Conservation (phyloP, 2,888 invertebrate genomes). For the Mongoloraphidia duomilia region DNA sequence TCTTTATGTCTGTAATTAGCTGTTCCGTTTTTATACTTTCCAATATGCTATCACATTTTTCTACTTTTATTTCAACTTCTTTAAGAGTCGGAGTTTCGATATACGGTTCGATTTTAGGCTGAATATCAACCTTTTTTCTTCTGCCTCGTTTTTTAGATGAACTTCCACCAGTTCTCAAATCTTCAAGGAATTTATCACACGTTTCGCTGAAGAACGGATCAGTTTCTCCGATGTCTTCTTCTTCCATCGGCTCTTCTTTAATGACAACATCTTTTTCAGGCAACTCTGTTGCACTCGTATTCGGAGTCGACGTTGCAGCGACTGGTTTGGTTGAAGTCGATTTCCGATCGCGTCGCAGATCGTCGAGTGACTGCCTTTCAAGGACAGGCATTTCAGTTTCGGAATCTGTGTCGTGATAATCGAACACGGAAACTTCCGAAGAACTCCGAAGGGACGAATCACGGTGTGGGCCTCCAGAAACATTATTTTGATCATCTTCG, state of each 20-base stretch:
- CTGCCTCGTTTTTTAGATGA: constrained; percentile 37
- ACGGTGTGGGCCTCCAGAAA: constrained; percentile 25
- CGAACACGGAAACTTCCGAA: constrained; percentile 49
- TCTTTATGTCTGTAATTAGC: constrained; percentile 5
- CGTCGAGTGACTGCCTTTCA: constrained; percentile 52
- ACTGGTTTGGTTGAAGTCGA: constrained; percentile 46
- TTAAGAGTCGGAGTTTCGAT: constrained; percentile 20
- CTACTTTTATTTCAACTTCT: constrained; percentile 15
- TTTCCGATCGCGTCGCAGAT: constrained; percentile 41
- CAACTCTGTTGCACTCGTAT: constrained; percentile 23
- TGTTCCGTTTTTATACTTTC: not conserved
- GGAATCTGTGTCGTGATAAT: constrained; percentile 46
- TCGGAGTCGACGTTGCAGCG: constrained; percentile 30
- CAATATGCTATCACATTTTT: constrained; percentile 1
- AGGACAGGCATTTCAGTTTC: constrained; percentile 45
- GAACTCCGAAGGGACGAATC: constrained; percentile 39
- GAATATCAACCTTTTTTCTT: constrained; percentile 31
- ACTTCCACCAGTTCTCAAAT: constrained; percentile 43
- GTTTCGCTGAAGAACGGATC: constrained; percentile 50
- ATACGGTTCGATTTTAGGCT: constrained; percentile 22
- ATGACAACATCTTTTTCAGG: constrained; percentile 16
- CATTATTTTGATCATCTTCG: constrained; percentile 31
- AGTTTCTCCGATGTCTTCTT: constrained; percentile 12
- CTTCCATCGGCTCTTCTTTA: constrained; percentile 28
- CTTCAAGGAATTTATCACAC: constrained; percentile 67